Conservation (phyloP, 2,113 vertebrate genomes). For the Corythaeola cristata region DNA sequence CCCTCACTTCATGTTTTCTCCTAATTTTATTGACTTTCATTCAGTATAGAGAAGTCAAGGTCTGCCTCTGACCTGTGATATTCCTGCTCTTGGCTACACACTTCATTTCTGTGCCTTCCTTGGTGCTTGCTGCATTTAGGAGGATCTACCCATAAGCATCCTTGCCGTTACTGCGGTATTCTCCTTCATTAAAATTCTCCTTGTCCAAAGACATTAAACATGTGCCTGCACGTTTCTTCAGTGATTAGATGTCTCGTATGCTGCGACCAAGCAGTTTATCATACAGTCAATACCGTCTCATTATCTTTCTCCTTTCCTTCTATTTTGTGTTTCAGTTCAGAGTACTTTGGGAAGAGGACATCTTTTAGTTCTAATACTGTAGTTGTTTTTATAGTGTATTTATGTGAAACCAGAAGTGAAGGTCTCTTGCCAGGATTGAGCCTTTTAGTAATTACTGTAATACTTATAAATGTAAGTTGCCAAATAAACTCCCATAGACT, state of each 20-base stretch:
- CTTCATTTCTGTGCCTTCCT: background rate
- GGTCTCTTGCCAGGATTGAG: background rate
- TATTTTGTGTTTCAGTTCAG: background rate
- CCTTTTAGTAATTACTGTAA: background rate
- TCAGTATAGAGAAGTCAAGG: background rate
- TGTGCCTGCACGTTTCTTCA: background rate
- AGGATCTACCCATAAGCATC: background rate
- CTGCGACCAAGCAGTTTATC: background rate
- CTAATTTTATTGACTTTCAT: background rate
- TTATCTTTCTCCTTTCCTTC: background rate
- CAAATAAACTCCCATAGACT: background rate
- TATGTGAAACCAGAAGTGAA: background rate
- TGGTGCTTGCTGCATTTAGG: background rate
- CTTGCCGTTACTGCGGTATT: background rate
- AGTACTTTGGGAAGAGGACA: background rate
- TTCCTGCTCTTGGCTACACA: background rate
- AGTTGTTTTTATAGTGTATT: background rate
- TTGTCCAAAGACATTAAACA: background rate
- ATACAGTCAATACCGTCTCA: background rate
- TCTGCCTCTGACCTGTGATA: background rate
- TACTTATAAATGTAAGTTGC: background rate
- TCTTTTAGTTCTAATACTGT: background rate
- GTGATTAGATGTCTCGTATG: background rate
- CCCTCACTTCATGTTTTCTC: background rate
- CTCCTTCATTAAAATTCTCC: constrained; percentile 15